Evolutionary conservation across 1,140 invertebrate species (phyloP).

Genomic region (Drosophila murphyi): DNA sequence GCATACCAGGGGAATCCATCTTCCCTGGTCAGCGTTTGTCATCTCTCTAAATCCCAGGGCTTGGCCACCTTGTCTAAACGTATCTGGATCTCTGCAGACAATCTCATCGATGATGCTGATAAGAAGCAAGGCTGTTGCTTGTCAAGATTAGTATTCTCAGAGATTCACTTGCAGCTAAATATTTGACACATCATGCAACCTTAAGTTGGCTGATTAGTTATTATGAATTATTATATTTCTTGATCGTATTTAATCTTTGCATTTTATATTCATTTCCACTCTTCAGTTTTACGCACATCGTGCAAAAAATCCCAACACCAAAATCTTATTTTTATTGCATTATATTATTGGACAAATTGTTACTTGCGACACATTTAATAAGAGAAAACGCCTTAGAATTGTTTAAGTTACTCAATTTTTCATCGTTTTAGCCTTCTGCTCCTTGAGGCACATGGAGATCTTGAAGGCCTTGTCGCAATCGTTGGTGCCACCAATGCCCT

Average conservation of each 20-base stretch:
- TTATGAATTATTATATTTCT: too few species aligned
- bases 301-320: slow-evolving; percentile 13
- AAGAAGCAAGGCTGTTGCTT: slow-evolving; percentile 12
- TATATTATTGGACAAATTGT: slow-evolving; percentile 46
- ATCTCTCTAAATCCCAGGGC: slow-evolving; percentile 28
- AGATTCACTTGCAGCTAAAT: background rate
- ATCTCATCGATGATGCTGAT: slow-evolving; percentile 23
- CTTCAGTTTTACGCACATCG: background rate
- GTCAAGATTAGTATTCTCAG: background rate
- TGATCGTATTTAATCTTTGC: too few species aligned
- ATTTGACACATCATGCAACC: background rate
- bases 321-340: slow-evolving; percentile 46
- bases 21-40: slow-evolving; percentile 15
- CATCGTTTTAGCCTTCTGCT: slow-evolving; percentile 55
- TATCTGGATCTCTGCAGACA: slow-evolving; percentile 8
- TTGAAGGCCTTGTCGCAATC: slow-evolving; percentile 78
- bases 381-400: too few species aligned
- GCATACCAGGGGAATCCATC: background rate
- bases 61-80: background rate
- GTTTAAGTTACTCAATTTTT: too few species aligned
- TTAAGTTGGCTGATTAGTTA: background rate
- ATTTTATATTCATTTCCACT: too few species aligned
- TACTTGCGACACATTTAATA: slow-evolving; percentile 39
- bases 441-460: slow-evolving; percentile 71
- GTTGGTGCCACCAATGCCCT: slow-evolving; percentile 63